phyloP scores from a whole-genome alignment of 2,888 invertebrate genomes.

The Monochamus alternatus region DNA sequence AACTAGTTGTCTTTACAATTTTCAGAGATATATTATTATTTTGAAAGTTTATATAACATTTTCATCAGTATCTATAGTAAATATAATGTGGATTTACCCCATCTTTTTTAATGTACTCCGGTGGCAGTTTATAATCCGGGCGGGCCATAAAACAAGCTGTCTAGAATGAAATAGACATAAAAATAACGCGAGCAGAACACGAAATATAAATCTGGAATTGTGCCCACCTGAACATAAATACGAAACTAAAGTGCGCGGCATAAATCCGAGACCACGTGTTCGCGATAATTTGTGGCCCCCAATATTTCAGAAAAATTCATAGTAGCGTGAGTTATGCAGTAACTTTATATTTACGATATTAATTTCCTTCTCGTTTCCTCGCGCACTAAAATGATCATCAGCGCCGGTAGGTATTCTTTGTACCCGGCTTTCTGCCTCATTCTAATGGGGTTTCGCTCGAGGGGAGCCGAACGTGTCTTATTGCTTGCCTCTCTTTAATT shows the following conservation, averaged over 20 bases:
- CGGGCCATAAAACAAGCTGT: constrained; percentile 9
- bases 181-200: constrained; percentile 45
- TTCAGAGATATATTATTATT: no score
- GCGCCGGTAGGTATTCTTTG: constrained; percentile 27
- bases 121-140: no score
- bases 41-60: no score
- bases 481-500: constrained; percentile 10
- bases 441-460: constrained; percentile 16
- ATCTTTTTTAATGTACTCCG: no score
- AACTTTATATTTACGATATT: constrained; percentile 72
- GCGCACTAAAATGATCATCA: constrained; percentile 45
- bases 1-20: no score
- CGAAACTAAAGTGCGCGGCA: constrained; percentile 67
- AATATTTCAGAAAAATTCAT: constrained; percentile 71
- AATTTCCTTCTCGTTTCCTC: constrained; percentile 68
- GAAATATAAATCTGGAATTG: constrained; percentile 54
- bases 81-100: no score
- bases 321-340: constrained; percentile 68
- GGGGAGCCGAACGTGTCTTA: constrained; percentile 13
- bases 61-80: no score
- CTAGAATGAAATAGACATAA: constrained; percentile 33
- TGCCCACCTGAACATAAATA: constrained; percentile 68
- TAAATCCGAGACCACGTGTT: constrained; percentile 69
- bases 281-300: constrained; percentile 69
- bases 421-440: constrained; percentile 17